These are phyloP conservation scores for Helicoverpa assulta DNA, from an alignment of 2,888 invertebrate species.

Conservation along the genomic window DNA sequence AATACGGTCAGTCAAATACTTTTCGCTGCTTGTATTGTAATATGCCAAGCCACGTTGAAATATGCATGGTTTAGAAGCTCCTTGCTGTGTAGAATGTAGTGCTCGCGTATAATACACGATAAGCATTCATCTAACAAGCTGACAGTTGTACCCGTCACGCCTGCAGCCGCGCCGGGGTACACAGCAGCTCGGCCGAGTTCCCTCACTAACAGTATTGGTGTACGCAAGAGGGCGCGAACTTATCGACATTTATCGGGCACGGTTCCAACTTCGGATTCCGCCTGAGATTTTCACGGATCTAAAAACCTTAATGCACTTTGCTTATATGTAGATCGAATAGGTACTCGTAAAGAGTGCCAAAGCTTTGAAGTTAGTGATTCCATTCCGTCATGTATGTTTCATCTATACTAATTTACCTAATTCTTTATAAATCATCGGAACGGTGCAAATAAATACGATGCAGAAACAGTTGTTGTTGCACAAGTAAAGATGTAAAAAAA, in stretches of 20 bases:
- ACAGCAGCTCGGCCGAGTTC: slow-evolving; percentile 17
- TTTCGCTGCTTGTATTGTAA: slow-evolving; percentile 33
- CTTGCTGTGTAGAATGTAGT: neutral
- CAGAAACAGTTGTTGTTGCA: neutral
- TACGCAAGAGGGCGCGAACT: slow-evolving; percentile 28
- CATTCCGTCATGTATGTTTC: neutral
- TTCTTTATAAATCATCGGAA: no score
- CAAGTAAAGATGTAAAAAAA: neutral
- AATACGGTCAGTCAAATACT: slow-evolving; percentile 44
- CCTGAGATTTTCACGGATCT: slow-evolving; percentile 31
- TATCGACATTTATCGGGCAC: slow-evolving; percentile 54
- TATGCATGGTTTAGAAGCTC: slow-evolving; percentile 5
- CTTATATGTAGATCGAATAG: slow-evolving; percentile 36
- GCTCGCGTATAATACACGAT: slow-evolving; percentile 2
- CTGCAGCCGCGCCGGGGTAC: slow-evolving; percentile 5
- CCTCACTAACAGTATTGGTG: slow-evolving; percentile 28
- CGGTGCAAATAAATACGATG: neutral
- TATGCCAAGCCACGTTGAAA: slow-evolving; percentile 19
- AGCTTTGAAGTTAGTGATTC: neutral
- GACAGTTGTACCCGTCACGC: slow-evolving; percentile 22
- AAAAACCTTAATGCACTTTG: slow-evolving; percentile 41
- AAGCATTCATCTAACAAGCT: slow-evolving; percentile 26
- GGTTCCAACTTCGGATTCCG: slow-evolving; percentile 37
- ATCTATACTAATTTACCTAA: no score
- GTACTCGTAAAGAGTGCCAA: neutral